These are phyloP conservation scores for Sigmodon hispidus DNA, from an alignment of 2,113 vertebrate genomes.

Conservation along the genomic window DNA sequence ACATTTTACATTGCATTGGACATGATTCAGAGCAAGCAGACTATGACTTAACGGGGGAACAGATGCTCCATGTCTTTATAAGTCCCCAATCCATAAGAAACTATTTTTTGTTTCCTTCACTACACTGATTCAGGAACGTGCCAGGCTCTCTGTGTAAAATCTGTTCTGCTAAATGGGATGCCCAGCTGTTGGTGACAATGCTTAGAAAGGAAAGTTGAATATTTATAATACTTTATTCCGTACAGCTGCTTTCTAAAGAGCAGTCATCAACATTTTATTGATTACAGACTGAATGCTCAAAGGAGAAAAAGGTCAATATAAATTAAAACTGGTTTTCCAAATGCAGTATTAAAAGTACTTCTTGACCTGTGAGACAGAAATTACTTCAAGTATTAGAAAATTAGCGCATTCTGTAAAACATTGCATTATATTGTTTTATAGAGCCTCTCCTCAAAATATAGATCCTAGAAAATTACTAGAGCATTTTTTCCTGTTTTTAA, in stretches of 20 bases:
- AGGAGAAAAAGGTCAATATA: slow-evolving; percentile 90
- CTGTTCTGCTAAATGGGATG: slow-evolving; percentile 88
- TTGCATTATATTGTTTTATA: not conserved
- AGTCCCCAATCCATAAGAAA: slow-evolving; percentile 88
- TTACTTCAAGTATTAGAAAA: slow-evolving; percentile 70
- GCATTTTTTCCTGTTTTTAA: slow-evolving; percentile 37
- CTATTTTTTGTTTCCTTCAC: slow-evolving; percentile 84
- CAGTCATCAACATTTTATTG: slow-evolving; percentile 91
- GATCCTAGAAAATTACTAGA: slow-evolving; percentile 43
- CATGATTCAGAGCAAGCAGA: slow-evolving; percentile 86
- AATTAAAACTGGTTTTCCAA: slow-evolving; percentile 88
- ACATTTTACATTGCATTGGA: slow-evolving; percentile 84
- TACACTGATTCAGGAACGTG: slow-evolving; percentile 87
- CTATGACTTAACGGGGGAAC: slow-evolving; percentile 86
- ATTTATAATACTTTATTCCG: slow-evolving; percentile 91
- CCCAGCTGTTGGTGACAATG: slow-evolving; percentile 90
- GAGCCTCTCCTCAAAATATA: not conserved
- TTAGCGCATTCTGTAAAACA: slow-evolving; percentile 33
- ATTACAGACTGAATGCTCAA: slow-evolving; percentile 86
- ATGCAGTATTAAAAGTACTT: slow-evolving; percentile 79
- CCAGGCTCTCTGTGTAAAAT: slow-evolving; percentile 86
- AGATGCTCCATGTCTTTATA: slow-evolving; percentile 88
- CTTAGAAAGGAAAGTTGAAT: slow-evolving; percentile 87
- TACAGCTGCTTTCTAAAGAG: slow-evolving; percentile 91
- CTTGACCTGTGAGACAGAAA: slow-evolving; percentile 80